These are phyloP conservation scores for Gandaritis pyraliata DNA, from an alignment of 2,888 invertebrate species.

Conservation along the genomic window DNA sequence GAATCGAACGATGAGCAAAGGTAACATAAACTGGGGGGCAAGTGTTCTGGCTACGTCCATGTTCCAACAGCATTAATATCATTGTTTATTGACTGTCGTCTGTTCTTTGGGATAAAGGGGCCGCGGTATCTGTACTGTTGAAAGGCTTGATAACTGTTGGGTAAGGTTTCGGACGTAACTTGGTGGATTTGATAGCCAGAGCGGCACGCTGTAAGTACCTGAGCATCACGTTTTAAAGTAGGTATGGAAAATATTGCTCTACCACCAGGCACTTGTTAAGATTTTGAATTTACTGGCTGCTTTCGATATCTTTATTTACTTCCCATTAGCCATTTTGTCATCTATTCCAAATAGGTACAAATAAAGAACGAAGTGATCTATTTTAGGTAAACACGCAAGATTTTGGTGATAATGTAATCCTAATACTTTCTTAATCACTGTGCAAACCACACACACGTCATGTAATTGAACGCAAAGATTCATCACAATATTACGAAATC, in stretches of 20 bases:
- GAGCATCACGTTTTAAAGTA: slow-evolving; percentile 15
- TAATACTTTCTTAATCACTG: neutral
- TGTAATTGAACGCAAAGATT: neutral
- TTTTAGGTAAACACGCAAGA: neutral
- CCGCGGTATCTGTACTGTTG: slow-evolving; percentile 30
- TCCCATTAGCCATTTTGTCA: slow-evolving; percentile 11
- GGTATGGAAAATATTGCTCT: slow-evolving; percentile 22
- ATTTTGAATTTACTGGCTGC: slow-evolving; percentile 10
- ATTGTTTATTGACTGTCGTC: slow-evolving; percentile 38
- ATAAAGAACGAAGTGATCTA: neutral
- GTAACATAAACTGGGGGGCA: neutral
- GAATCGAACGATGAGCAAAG: neutral
- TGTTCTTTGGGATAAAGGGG: slow-evolving; percentile 36
- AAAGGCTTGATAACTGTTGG: slow-evolving; percentile 32
- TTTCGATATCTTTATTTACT: slow-evolving; percentile 15
- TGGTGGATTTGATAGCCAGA: slow-evolving; percentile 26
- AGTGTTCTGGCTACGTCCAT: slow-evolving; percentile 15
- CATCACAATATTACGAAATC: neutral
- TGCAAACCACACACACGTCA: neutral
- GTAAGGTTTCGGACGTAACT: slow-evolving; percentile 32
- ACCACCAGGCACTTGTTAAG: neutral
- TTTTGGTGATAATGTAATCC: neutral
- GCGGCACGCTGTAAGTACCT: slow-evolving; percentile 26
- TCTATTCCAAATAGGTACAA: neutral
- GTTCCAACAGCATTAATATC: slow-evolving; percentile 35